Evolutionary conservation across 2,888 invertebrate species (phyloP).

Genomic region (Arge pagana): DNA sequence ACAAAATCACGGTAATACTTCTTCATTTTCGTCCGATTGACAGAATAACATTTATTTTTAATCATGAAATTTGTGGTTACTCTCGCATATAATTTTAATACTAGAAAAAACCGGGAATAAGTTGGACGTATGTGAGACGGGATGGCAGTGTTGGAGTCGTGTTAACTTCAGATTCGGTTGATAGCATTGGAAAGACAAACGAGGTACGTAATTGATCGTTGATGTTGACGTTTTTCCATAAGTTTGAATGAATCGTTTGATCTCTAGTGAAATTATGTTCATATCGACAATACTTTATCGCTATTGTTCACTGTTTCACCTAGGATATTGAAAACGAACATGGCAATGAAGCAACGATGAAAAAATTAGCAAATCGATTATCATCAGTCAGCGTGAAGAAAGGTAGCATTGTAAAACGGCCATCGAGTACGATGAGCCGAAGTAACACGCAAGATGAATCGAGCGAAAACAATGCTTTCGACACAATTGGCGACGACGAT

Average conservation of each 20-base stretch:
- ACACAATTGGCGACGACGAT: slow-evolving; percentile 95
- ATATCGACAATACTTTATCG: slow-evolving; percentile 27
- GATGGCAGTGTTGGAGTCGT: slow-evolving; percentile 74
- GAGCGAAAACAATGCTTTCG: slow-evolving; percentile 91
- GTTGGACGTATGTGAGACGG: slow-evolving; percentile 72
- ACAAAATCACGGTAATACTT: slow-evolving; percentile 55
- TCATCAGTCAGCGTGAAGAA: slow-evolving; percentile 72
- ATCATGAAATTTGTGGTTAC: background rate
- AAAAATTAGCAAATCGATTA: slow-evolving; percentile 74
- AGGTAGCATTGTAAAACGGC: slow-evolving; percentile 45
- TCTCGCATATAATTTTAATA: slow-evolving; percentile 24
- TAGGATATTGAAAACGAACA: slow-evolving; percentile 62
- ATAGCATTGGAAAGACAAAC: slow-evolving; percentile 57
- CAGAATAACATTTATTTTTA: background rate
- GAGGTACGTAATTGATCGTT: slow-evolving; percentile 31
- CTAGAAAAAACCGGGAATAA: slow-evolving; percentile 58
- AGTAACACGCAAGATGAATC: slow-evolving; percentile 62
- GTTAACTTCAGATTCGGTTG: slow-evolving; percentile 63
- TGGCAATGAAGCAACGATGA: slow-evolving; percentile 79
- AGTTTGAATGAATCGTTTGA: slow-evolving; percentile 20
- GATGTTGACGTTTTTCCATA: background rate
- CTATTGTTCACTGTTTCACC: slow-evolving; percentile 58
- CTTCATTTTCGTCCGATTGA: background rate
- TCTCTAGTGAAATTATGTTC: slow-evolving; percentile 32
- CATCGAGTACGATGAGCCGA: slow-evolving; percentile 32